Conservation (phyloP, 2,113 vertebrate genomes). For the Camelus dromedarius region DNA sequence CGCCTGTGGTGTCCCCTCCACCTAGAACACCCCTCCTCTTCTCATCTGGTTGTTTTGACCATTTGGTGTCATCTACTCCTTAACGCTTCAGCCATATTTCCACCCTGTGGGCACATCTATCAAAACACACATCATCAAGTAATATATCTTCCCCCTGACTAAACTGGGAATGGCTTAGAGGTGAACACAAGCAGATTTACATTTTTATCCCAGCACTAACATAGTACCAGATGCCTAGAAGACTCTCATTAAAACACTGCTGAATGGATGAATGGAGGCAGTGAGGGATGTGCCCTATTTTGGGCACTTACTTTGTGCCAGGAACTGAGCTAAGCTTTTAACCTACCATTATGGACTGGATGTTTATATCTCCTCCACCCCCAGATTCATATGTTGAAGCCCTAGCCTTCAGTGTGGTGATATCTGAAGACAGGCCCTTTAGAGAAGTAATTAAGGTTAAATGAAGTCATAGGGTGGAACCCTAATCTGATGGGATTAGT, state of each 20-base stretch:
- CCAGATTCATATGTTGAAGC: neutral
- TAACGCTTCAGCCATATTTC: neutral
- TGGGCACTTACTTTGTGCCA: neutral
- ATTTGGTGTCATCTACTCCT: neutral
- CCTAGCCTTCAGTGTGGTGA: neutral
- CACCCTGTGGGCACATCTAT: neutral
- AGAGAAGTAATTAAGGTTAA: neutral
- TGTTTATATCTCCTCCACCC: neutral
- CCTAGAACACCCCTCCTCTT: neutral
- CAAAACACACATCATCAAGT: neutral
- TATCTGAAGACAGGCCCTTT: neutral
- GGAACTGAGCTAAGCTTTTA: neutral
- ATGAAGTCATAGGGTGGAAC: neutral
- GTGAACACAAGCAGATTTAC: neutral
- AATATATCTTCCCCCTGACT: neutral
- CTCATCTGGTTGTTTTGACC: neutral
- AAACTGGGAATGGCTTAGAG: neutral
- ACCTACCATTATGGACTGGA: neutral
- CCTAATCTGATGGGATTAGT: neutral
- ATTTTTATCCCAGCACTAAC: conserved; percentile 14
- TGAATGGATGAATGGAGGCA: neutral
- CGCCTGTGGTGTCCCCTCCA: neutral
- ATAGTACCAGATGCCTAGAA: neutral
- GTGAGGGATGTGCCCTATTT: neutral
- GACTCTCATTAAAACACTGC: neutral